These are phyloP conservation scores for Anser cygnoides DNA, from an alignment of 2,113 vertebrate genomes.

Conservation along the genomic window DNA sequence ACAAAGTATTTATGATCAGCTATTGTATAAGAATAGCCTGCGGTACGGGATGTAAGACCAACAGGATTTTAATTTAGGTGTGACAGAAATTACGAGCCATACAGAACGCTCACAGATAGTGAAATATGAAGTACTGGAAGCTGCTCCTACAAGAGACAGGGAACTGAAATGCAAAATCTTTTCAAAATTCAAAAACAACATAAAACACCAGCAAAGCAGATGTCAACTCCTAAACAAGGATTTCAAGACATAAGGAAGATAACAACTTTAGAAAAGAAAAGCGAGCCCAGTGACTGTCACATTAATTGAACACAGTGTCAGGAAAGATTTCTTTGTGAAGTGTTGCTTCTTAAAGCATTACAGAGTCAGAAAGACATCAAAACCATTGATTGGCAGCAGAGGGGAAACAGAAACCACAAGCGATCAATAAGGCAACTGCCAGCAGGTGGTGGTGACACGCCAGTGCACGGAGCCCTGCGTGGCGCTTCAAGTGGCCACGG, in stretches of 20 bases:
- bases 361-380: conserved; percentile 52
- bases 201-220: conserved; percentile 23
- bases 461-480: background rate
- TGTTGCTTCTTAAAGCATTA: conserved; percentile 36
- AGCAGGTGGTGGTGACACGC: background rate
- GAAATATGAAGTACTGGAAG: conserved; percentile 3
- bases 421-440: conserved; percentile 46
- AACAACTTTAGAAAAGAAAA: conserved; percentile 56
- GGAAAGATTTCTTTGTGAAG: conserved; percentile 44
- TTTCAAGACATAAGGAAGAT: conserved; percentile 44
- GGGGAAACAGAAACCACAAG: conserved; percentile 28
- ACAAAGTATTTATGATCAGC: background rate
- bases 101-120: background rate
- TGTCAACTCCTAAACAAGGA: background rate
- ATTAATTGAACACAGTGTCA: conserved; percentile 64
- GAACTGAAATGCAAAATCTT: conserved; percentile 28
- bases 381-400: conserved; percentile 51
- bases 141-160: background rate
- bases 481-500: background rate
- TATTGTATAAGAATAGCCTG: background rate
- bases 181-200: conserved; percentile 24
- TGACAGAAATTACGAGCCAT: background rate
- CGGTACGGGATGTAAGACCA: background rate
- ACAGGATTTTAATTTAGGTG: background rate
- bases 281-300: conserved; percentile 53